These are phyloP conservation scores for Drosophila mercatorum DNA, from an alignment of 2,888 invertebrate genomes.

Conservation along the genomic window DNA sequence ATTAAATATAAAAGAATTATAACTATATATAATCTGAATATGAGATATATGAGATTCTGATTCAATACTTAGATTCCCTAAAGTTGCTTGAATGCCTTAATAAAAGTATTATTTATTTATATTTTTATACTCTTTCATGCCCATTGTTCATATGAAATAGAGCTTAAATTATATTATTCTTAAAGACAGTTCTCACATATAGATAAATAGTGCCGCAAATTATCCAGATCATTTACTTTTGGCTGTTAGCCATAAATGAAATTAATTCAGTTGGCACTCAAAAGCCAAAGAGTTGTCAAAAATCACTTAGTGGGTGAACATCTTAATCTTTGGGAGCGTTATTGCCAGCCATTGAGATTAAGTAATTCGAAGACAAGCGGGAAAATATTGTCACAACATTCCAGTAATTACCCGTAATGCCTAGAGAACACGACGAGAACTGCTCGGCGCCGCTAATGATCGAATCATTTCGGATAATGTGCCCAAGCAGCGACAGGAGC, in stretches of 20 bases:
- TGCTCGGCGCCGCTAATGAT: constrained; percentile 73
- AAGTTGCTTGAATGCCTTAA: too few species aligned
- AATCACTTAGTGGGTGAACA: constrained; percentile 41
- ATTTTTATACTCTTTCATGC: too few species aligned
- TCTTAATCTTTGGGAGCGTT: constrained; percentile 45
- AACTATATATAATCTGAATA: too few species aligned
- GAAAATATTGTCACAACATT: constrained; percentile 77
- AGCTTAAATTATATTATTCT: background rate
- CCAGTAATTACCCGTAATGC: constrained; percentile 74
- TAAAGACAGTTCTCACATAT: background rate
- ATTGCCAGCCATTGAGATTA: constrained; percentile 68
- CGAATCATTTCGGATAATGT: constrained; percentile 78
- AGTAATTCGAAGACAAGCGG: constrained; percentile 74
- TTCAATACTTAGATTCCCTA: too few species aligned
- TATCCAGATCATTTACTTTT: background rate
- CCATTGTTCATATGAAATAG: background rate
- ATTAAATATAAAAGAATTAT: too few species aligned
- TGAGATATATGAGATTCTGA: too few species aligned
- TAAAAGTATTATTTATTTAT: too few species aligned
- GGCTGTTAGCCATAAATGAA: background rate
- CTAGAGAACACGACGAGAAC: constrained; percentile 59
- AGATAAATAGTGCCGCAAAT: background rate
- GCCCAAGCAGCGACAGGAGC: constrained; percentile 41
- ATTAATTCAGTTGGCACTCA: background rate
- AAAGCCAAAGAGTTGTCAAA: constrained; percentile 31